Evolutionary conservation across 2,888 invertebrate species (phyloP), one percentile per base, ranked within the genome.

Genomic region (Crocallis elinguaria): DNA sequence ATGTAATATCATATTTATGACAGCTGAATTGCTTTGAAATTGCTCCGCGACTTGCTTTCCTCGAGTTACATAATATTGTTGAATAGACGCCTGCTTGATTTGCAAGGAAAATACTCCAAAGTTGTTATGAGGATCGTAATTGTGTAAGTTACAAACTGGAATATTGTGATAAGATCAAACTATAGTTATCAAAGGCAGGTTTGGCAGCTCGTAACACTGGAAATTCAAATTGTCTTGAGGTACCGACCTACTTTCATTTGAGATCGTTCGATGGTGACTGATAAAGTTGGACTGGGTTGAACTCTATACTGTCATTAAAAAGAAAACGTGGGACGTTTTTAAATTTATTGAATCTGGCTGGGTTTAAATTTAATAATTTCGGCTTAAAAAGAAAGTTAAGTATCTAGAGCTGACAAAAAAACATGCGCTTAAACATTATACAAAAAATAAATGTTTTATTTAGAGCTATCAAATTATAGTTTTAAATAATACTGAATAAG

Each of bases 21-120:
- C 52, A 59, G 30, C 37, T 57, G 39, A 63, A 60, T 57, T 52
- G 25, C 51, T 58, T 46, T 44, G 42, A 51, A 52, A 58, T 58
- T 49, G 46, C 42, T 43, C 42, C 8, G 29, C 32, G 14, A 41
- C 44, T 48, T 29, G 21, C 44, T 54, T 50, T 44, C 32, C 25
- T 33, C 21, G 43, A 25, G 46, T 51, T 56, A 50, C 30, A 39
- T 39, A 50, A 38, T 43, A 52, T 37, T 21, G 38, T 50, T 46
- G 45, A 55, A 42, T 46, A 38, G 32, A 33, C 27, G 29, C 11
- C 39, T 16, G 33, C 23, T 32, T 36, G 46, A 52, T 46, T 46
- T 52, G 36, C 36, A 46, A 52, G 36, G 52, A 52, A 52, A 46
- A 46, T 52, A 17, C 23, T 41, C 25, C 29, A 11, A 46, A 36